Evolutionary conservation across 2,113 vertebrate species (phyloP).

Genomic region (Gallinago jamesoni): DNA sequence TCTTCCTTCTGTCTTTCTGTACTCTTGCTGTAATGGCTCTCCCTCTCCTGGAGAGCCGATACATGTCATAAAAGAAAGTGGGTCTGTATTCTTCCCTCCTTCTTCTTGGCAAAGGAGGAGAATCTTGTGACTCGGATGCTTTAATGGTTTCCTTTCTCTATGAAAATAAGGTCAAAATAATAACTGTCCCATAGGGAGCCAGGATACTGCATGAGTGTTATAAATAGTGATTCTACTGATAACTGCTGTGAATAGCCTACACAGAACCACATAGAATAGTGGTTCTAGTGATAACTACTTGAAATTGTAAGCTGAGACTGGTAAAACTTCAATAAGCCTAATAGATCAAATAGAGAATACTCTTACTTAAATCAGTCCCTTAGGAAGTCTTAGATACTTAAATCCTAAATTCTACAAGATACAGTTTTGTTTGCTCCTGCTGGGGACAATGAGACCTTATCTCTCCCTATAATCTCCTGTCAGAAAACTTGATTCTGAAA

Average conservation of each 20-base stretch:
- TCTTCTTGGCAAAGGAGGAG: background rate
- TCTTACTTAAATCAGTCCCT: background rate
- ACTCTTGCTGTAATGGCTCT: background rate
- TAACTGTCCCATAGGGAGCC: background rate
- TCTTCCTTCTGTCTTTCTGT: background rate
- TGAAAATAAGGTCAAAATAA: slow-evolving; percentile 14
- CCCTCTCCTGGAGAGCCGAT: background rate
- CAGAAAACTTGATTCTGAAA: background rate
- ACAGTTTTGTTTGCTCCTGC: background rate
- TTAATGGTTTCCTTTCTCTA: background rate
- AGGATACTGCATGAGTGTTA: background rate
- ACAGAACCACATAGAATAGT: background rate
- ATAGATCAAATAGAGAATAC: background rate
- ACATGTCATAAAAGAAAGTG: background rate
- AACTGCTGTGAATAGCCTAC: background rate
- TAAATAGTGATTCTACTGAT: background rate
- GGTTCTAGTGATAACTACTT: background rate
- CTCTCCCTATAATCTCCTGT: background rate
- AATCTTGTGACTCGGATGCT: slow-evolving; percentile 17
- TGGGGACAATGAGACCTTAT: background rate
- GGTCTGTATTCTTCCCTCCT: background rate
- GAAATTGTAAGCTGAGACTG: background rate
- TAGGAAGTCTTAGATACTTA: background rate
- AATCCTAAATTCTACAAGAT: background rate
- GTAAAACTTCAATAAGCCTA: background rate